phyloP scores from a whole-genome alignment of 2,113 vertebrate species.

The Aplodontia rufa region DNA sequence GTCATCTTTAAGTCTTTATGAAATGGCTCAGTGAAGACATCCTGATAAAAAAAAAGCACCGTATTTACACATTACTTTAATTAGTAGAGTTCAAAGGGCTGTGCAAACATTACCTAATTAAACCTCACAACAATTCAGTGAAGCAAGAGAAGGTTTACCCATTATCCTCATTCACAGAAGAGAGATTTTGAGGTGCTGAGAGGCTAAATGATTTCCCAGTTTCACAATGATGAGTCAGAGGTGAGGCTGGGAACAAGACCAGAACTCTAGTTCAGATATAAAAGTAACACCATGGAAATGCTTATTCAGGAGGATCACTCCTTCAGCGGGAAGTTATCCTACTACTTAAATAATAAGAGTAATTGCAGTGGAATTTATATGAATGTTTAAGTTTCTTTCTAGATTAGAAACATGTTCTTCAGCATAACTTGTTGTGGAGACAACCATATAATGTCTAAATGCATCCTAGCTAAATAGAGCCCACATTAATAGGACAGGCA shows the following conservation, averaged over 20 bases:
- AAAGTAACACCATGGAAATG: constrained; percentile 36
- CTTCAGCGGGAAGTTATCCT: constrained; percentile 33
- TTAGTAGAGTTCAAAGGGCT: constrained; percentile 75
- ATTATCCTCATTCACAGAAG: constrained; percentile 77
- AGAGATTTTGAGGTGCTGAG: constrained; percentile 66
- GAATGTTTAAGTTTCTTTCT: not conserved
- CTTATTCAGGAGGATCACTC: constrained; percentile 48
- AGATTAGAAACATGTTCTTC: not conserved
- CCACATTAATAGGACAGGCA: not conserved
- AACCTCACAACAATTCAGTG: constrained; percentile 71
- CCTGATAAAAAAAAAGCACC: constrained; percentile 67
- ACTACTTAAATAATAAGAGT: constrained; percentile 34
- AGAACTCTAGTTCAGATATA: constrained; percentile 12
- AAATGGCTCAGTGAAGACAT: constrained; percentile 43
- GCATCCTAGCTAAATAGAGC: not conserved
- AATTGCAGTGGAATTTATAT: constrained; percentile 39
- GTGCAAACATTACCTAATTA: constrained; percentile 79
- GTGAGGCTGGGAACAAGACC: constrained; percentile 67
- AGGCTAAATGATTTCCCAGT: constrained; percentile 73
- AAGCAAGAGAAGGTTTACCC: constrained; percentile 73
- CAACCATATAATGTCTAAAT: not conserved
- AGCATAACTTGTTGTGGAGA: constrained; percentile 25
- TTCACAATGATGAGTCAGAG: constrained; percentile 76
- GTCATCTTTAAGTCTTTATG: constrained; percentile 58
- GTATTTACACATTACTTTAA: constrained; percentile 72